Evolutionary conservation across 30 jellyfish, hydroid and myxozoan species (phyloP), one percentile per base, ranked within the genome.

Genomic region (Hydractinia symbiolongicarpus): DNA sequence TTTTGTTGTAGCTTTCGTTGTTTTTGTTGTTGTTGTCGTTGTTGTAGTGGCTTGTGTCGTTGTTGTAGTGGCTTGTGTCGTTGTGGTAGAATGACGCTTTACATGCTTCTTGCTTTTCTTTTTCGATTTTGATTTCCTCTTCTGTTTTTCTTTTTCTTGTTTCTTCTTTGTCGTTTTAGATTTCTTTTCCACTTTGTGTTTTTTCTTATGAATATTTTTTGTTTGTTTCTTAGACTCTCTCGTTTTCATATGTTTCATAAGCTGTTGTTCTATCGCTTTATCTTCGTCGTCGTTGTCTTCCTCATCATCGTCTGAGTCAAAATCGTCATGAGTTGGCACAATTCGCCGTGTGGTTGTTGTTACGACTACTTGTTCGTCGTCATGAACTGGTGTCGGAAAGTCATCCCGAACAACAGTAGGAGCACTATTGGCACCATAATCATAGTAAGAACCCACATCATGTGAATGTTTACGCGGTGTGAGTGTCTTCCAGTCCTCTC

Each of bases 331-430:
- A 55, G 85, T 53, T 44, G 85, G 81, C 62, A 52, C 30, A 44
- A 52, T 30, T 55, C 50, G 44, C 13, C 55, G 57, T 77, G 85
- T 77, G 15, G 85, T 55, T 7, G 60, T 55, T 50, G 52, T 77
- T 72, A 21, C 17, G 52, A 72, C n/a, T 17, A 44, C 73, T 52
- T 77, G 77, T 5, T 30, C 15, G 30, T 77, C 85, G 66, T 77
- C 85, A 44, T 77, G 85, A 53, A 77, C 73, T 44, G 85, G 85
- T 53, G 85, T 77, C 54, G 85, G 85, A 60, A 77, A 44, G 50
- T 77, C 66, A 30, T 77, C 85, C n/a, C 60, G 85, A 53, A 77
- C 57, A 53, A 76, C 78, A 0, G 85, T 77, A 4, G 85, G 85
- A 55, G 30, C 60, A 60, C 5, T 55, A 64, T 51, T 64, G 9